Base-by-base conservation (phyloP, 2,888 invertebrate species). In the Trisateles emortualis region DNA sequence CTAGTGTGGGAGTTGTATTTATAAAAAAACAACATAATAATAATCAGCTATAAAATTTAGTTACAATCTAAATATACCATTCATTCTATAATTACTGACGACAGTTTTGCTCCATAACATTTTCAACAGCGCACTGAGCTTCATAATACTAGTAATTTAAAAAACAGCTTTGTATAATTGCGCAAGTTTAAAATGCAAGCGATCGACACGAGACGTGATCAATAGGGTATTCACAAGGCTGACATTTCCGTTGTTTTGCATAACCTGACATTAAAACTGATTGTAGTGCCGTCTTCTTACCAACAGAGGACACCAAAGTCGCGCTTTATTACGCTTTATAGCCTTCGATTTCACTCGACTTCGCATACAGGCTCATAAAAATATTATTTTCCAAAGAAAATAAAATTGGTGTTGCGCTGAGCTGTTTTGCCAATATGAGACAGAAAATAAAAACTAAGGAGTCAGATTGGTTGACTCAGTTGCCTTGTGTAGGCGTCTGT, bases 221-320 rank as follows among this genome's bases (percentile, higher is more conserved):
- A 74, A 73, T 75, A 58, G 62, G n/a, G 55, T 64, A 68, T 43
- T 47, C 59, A 52, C 46, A 48, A 63, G 33, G 19, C 77, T 84
- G 81, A 83, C 83, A 83, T 84, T 86, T 85, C 77, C 73, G 75
- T 70, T 64, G 78, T 76, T 86, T 86, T 83, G 83, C 85, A 83
- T 83, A 85, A 85, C 80, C 74, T 82, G 84, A 80, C 82, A 86
- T 85, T 85, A 80, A 68, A 55, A 10, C 66, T 80, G 79, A 82
- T 81, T 79, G 79, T 77, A 79, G 81, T 76, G 64, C 68, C 74
- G 64, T 76, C 76, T 76, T 70, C 67, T 48, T 52, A 64, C 60
- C 51, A 52, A 40, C 59, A 42, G 71, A 74, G 72, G 74, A 78
- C 75, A 65, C 60, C 72, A 57, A 71, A 56, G 47, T 50, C 36